Percentiles rank a stretch among this genome's conserved stretches.
phyloP scores from a whole-genome alignment of 2,113 vertebrate genomes.

The Mungos mungo region DNA sequence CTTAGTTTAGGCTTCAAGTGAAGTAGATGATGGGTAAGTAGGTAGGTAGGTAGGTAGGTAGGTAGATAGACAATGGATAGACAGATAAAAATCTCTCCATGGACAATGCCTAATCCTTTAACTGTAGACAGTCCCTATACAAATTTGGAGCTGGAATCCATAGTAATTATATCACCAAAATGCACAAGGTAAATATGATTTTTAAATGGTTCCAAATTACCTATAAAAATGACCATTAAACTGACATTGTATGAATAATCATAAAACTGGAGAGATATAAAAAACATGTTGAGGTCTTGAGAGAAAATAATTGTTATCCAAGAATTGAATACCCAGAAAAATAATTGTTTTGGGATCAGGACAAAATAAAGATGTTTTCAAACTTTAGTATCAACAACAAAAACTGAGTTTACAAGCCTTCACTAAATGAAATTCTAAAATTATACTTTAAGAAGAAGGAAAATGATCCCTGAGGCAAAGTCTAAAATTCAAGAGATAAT shows the following conservation, averaged over 20 bases:
- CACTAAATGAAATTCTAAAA: neutral
- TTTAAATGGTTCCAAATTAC: neutral
- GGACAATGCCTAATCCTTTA: neutral
- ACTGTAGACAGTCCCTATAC: neutral
- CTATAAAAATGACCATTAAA: neutral
- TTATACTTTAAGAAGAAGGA: neutral
- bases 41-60: neutral
- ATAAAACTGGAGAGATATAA: neutral
- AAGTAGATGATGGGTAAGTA: neutral
- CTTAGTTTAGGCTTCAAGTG: neutral
- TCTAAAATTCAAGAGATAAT: neutral
- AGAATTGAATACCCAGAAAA: neutral
- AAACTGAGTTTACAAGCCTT: neutral
- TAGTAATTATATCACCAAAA: conserved; percentile 4
- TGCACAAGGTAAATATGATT: neutral
- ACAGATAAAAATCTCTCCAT: neutral
- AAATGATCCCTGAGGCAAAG: neutral
- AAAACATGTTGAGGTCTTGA: neutral
- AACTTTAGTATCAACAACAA: neutral
- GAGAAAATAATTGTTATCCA: neutral
- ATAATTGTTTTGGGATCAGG: neutral
- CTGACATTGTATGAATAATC: neutral
- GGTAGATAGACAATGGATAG: neutral
- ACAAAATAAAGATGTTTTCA: neutral
- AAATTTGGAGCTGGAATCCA: neutral